Conservation (phyloP, 2,888 invertebrate genomes). For the Eristalis intricaria region DNA sequence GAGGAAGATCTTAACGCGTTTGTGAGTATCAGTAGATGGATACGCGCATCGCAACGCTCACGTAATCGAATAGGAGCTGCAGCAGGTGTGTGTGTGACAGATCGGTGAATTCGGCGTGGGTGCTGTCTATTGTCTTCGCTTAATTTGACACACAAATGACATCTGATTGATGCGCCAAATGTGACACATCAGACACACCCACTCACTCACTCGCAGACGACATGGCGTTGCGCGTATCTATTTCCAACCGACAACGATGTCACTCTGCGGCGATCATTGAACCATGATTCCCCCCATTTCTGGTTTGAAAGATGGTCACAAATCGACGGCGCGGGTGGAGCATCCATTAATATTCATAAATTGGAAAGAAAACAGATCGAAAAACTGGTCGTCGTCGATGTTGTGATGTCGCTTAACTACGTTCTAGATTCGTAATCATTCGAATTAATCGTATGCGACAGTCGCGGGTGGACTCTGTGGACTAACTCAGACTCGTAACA, state of each 20-base stretch:
- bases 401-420: conserved; percentile 11
- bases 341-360: conserved; percentile 42
- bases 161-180: conserved; percentile 49
- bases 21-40: not conserved
- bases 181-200: conserved; percentile 9
- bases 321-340: not conserved
- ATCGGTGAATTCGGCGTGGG: conserved; percentile 38
- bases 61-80: not conserved
- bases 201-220: conserved; percentile 6
- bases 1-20: not conserved
- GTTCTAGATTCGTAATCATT: conserved; percentile 20
- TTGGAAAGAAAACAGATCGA: not conserved
- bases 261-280: conserved; percentile 12
- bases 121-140: conserved; percentile 4
- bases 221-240: not conserved
- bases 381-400: conserved; percentile 28
- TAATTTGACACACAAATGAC: conserved; percentile 45
- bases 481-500: conserved; percentile 7
- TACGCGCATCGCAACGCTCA: not conserved
- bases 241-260: not conserved
- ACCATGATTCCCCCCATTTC: conserved; percentile 22
- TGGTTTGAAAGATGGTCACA: not conserved
- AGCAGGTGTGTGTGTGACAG: conserved; percentile 7
- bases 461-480: not conserved
- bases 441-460: conserved; percentile 23